Evolutionary conservation across 2,888 invertebrate genomes (phyloP).

Genomic region (Cyrtodaria siliqua): DNA sequence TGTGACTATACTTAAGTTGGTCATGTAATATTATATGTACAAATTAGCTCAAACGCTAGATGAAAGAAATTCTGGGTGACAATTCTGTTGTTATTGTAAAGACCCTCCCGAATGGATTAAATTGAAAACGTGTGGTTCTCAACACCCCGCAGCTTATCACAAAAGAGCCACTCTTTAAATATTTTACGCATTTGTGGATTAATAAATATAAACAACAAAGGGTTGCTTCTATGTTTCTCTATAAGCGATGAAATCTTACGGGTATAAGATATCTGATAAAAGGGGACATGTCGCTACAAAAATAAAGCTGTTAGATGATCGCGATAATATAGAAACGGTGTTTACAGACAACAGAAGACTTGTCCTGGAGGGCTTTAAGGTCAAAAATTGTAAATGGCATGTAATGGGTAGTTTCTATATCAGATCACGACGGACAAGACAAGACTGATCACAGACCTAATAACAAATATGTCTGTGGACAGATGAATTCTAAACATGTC

Average conservation of each 20-base stretch:
- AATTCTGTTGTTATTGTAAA: background rate
- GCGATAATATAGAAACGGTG: no score
- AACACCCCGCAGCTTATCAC: conserved; percentile 20
- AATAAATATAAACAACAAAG: conserved; percentile 18
- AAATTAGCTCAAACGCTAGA: conserved; percentile 17
- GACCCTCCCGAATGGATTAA: conserved; percentile 10
- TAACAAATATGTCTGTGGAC: no score
- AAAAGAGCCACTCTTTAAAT: conserved; percentile 24
- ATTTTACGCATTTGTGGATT: conserved; percentile 32
- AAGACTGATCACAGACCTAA: no score
- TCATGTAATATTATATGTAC: conserved; percentile 17
- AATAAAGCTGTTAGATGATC: background rate
- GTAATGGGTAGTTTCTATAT: background rate
- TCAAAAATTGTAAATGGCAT: background rate
- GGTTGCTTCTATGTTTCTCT: conserved; percentile 15
- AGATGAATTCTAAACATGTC: no score
- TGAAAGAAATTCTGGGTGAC: background rate
- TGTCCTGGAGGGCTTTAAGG: background rate
- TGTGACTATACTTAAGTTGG: conserved; percentile 24
- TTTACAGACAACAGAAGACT: background rate
- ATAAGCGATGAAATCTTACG: conserved; percentile 23
- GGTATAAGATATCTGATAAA: no score
- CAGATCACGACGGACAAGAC: no score
- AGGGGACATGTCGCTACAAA: background rate
- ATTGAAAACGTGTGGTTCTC: conserved; percentile 9